Conservation (phyloP, 2,888 invertebrate species). For the Spilosoma lubricipeda region DNA sequence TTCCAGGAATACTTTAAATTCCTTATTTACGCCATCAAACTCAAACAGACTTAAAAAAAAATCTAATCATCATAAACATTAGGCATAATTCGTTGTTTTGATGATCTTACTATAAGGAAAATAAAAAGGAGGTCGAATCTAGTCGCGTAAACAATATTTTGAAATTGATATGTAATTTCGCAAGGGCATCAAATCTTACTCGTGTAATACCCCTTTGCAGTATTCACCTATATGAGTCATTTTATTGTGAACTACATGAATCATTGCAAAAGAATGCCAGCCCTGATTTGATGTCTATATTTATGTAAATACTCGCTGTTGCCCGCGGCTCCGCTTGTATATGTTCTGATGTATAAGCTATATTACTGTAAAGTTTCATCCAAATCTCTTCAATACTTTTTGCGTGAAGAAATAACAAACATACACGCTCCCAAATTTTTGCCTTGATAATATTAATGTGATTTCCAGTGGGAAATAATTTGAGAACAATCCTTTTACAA, state of each 20-base stretch:
- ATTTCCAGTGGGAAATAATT: background rate
- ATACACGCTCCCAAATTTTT: too few species aligned
- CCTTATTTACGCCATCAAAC: background rate
- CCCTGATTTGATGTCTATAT: conserved; percentile 11
- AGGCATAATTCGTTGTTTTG: background rate
- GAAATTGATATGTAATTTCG: conserved; percentile 35
- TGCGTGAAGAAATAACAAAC: too few species aligned
- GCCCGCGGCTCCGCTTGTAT: too few species aligned
- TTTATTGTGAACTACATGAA: conserved; percentile 40
- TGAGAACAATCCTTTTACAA: background rate
- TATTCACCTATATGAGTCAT: conserved; percentile 25
- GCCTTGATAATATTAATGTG: too few species aligned
- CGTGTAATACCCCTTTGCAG: conserved; percentile 21
- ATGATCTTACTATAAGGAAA: conserved; percentile 35
- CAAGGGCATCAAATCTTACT: conserved; percentile 38
- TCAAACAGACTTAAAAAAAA: background rate
- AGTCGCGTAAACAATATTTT: conserved; percentile 31
- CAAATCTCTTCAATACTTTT: too few species aligned
- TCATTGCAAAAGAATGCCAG: conserved; percentile 30
- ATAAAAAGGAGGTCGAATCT: conserved; percentile 31
- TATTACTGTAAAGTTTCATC: too few species aligned
- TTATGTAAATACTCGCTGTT: background rate
- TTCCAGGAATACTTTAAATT: conserved; percentile 7
- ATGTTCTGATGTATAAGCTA: too few species aligned
- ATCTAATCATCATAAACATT: background rate